Conservation (phyloP, 2,113 vertebrate genomes). For the Lampris megalopsis region DNA sequence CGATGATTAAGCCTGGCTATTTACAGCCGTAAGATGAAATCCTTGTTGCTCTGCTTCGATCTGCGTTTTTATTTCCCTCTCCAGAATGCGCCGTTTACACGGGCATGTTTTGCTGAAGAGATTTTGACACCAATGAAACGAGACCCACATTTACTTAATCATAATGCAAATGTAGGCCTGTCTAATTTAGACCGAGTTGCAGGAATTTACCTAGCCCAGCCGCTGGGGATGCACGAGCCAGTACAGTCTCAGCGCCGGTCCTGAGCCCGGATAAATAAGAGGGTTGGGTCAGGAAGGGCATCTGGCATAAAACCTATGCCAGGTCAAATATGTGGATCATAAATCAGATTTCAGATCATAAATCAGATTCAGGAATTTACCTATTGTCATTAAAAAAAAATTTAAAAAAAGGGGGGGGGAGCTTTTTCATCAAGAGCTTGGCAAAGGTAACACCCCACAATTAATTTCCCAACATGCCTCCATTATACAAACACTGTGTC, state of each 20-base stretch:
- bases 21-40: constrained; percentile 11
- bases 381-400: constrained; percentile 66
- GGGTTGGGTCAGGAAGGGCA: too few species aligned
- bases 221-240: too few species aligned
- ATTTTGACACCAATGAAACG: too few species aligned
- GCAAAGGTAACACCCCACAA: constrained; percentile 48
- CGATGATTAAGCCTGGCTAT: neutral
- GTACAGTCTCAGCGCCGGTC: too few species aligned
- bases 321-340: too few species aligned
- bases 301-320: too few species aligned
- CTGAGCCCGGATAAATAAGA: too few species aligned
- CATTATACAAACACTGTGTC: constrained; percentile 59
- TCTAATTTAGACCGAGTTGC: too few species aligned
- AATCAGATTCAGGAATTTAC: constrained; percentile 47
- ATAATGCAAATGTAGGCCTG: constrained; percentile 9
- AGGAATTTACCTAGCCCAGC: too few species aligned
- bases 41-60: neutral
- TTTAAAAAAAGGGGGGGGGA: neutral
- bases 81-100: neutral
- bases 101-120: neutral
- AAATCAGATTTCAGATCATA: neutral
- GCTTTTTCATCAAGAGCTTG: constrained; percentile 68
- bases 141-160: neutral
- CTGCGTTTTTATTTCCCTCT: neutral
- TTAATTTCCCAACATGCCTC: constrained; percentile 56